phyloP scores from a whole-genome alignment of 2,113 vertebrate genomes.

The Gambusia holbrooki region DNA sequence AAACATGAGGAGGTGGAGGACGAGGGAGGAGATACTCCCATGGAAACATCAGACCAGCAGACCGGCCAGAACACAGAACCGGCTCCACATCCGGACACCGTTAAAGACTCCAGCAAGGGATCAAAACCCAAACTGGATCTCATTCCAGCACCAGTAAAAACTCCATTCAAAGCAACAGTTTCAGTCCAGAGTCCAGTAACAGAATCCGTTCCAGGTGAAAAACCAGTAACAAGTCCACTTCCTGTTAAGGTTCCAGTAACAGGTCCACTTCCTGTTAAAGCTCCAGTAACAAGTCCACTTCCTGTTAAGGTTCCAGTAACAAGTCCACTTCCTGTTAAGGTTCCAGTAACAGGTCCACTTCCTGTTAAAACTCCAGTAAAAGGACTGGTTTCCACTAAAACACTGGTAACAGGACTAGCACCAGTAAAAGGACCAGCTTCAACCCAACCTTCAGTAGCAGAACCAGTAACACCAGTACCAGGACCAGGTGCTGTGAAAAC shows the following conservation, averaged over 20 bases:
- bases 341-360: too few relatives aligned
- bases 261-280: too few relatives aligned
- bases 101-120: constrained; percentile 25
- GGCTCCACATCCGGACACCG: rapidly evolving
- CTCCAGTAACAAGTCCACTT: not conserved
- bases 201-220: not conserved
- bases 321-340: not conserved
- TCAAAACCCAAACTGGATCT: constrained; percentile 14
- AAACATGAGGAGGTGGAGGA: constrained; percentile 37
- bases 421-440: not conserved
- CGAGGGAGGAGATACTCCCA: constrained; percentile 35
- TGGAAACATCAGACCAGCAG: constrained; percentile 59
- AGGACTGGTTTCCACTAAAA: not conserved
- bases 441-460: not conserved
- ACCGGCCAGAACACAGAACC: not conserved
- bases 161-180: not conserved
- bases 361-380: not conserved
- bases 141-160: not conserved
- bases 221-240: not conserved
- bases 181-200: not conserved
- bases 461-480: not conserved
- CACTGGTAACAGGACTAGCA: not conserved
- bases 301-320: not conserved
- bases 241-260: too few relatives aligned
- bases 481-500: not conserved